Evolutionary conservation across 92 coral and sea anemone genomes (phyloP).

Genomic region (Epizoanthus stellaris): DNA sequence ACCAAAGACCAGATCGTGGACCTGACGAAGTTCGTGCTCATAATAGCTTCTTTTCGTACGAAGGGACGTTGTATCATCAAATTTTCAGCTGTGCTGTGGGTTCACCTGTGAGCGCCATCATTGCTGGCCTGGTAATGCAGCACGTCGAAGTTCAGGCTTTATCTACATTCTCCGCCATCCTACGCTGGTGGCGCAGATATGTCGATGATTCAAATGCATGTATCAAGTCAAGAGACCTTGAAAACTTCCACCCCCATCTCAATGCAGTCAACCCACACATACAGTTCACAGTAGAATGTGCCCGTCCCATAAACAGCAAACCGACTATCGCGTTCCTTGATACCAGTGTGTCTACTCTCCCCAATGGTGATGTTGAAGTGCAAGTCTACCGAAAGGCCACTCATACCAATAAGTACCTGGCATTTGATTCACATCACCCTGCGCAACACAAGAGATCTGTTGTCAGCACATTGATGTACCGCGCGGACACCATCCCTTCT

Average conservation of each 20-base stretch:
- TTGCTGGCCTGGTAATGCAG: neutral
- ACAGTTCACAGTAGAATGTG: slow-evolving; percentile 29
- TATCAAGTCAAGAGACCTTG: slow-evolving; percentile 7
- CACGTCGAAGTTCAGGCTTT: slow-evolving; percentile 12
- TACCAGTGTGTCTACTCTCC: neutral
- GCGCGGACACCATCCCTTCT: neutral
- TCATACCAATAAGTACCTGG: slow-evolving; percentile 19
- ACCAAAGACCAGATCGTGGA: too few relatives aligned
- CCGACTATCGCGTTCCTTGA: slow-evolving; percentile 27
- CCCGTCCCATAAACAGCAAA: neutral
- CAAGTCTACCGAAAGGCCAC: slow-evolving; percentile 32
- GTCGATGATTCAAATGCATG: slow-evolving; percentile 38
- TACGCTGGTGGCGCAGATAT: slow-evolving; percentile 34
- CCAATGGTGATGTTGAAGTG: neutral
- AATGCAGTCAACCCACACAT: slow-evolving; percentile 29
- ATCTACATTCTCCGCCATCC: slow-evolving; percentile 2
- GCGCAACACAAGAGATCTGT: slow-evolving; percentile 22
- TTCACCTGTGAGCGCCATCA: neutral
- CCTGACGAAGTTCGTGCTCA: too few relatives aligned
- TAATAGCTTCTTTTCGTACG: neutral
- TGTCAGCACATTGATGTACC: neutral
- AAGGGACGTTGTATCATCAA: neutral
- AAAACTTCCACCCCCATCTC: slow-evolving; percentile 19
- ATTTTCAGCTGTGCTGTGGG: neutral
- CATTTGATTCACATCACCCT: slow-evolving; percentile 42